phyloP scores from a whole-genome alignment of 2,113 vertebrate species.

The Lucifuga dentata region DNA sequence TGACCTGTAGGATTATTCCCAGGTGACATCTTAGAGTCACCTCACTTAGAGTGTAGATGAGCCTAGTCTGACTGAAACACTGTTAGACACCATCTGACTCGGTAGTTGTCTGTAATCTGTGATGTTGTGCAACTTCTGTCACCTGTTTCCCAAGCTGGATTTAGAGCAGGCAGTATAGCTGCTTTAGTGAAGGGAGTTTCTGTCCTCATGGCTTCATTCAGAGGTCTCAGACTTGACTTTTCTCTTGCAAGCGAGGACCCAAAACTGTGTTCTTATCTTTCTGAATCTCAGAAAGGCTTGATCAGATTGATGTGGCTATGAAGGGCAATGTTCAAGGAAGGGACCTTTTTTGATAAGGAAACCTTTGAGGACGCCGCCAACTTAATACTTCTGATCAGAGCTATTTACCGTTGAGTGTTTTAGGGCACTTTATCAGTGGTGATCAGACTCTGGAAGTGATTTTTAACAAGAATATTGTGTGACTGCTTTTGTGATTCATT shows the following conservation, averaged over 20 bases:
- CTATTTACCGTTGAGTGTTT: conserved; percentile 18
- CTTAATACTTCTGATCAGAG: neutral
- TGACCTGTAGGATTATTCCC: neutral
- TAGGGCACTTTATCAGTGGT: conserved; percentile 21
- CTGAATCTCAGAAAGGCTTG: conserved; percentile 4
- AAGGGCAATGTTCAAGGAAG: conserved; percentile 53
- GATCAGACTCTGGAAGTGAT: conserved; percentile 5
- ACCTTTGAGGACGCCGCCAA: conserved; percentile 19
- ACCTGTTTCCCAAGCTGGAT: conserved; percentile 36
- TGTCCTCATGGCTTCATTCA: conserved; percentile 15
- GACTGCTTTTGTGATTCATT: neutral
- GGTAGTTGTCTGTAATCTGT: conserved; percentile 30
- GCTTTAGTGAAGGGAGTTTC: conserved; percentile 14
- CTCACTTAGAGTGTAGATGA: neutral
- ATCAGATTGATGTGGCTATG: conserved; percentile 10
- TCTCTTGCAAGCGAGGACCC: neutral
- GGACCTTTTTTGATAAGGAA: conserved; percentile 33
- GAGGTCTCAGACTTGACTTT: conserved; percentile 6
- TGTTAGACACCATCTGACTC: conserved; percentile 3
- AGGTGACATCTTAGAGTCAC: neutral
- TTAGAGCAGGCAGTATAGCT: conserved; percentile 21
- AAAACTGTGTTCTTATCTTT: conserved; percentile 39
- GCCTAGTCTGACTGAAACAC: conserved; percentile 8
- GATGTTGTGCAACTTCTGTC: neutral
- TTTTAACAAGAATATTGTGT: conserved; percentile 3